Evolutionary conservation across 1,140 invertebrate species (phyloP).

Genomic region (Stegodyphus dumicola): DNA sequence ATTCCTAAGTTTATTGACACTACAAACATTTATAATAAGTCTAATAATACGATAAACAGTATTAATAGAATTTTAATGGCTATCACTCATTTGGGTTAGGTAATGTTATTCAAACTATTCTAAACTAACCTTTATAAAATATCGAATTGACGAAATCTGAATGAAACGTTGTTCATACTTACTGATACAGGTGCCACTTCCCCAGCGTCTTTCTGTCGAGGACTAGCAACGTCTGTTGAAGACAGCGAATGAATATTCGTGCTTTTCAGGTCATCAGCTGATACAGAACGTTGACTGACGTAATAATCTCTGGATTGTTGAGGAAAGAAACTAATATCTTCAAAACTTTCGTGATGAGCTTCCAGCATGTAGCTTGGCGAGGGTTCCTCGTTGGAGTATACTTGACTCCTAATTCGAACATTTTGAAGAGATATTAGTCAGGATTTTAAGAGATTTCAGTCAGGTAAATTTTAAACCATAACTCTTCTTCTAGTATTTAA

Average conservation of each 20-base stretch:
- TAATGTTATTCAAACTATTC: too few relatives aligned
- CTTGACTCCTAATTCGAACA: neutral
- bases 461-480: too few relatives aligned
- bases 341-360: conserved; percentile 20
- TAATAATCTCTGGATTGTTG: conserved; percentile 7
- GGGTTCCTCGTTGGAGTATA: neutral
- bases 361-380: conserved; percentile 8
- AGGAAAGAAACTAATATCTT: conserved; percentile 3
- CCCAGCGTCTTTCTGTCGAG: neutral
- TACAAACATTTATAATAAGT: too few relatives aligned
- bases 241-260: neutral
- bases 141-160: too few relatives aligned
- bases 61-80: too few relatives aligned
- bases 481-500: too few relatives aligned
- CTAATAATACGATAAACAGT: too few relatives aligned
- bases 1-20: too few relatives aligned
- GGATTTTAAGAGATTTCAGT: too few relatives aligned
- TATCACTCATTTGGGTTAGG: too few relatives aligned
- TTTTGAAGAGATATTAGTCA: neutral
- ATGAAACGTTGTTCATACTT: neutral
- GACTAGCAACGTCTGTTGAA: neutral
- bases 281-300: conserved; percentile 6
- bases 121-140: too few relatives aligned
- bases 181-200: conserved; percentile 21
- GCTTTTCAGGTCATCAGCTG: conserved; percentile 10